phyloP scores from a whole-genome alignment of 1,140 invertebrate genomes.

The Drosophila insularis region DNA sequence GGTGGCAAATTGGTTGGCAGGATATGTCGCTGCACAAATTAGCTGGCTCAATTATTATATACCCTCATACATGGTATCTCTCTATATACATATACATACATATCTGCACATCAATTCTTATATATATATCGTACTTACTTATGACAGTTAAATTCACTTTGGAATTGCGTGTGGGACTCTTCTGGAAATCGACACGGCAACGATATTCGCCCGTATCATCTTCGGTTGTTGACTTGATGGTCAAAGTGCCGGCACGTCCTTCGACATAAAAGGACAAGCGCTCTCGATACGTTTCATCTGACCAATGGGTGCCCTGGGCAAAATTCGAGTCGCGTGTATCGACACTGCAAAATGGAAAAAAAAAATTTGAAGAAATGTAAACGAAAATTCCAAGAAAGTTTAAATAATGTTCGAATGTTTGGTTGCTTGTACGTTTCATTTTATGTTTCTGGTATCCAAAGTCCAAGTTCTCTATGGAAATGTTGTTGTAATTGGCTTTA shows the following conservation, averaged over 20 bases:
- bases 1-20: conserved; percentile 22
- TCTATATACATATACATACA: background rate
- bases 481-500: conserved; percentile 63
- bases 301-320: conserved; percentile 87
- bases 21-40: conserved; percentile 69
- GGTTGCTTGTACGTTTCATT: no score
- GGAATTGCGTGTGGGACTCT: conserved; percentile 93
- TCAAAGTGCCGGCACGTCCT: conserved; percentile 87
- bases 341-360: conserved; percentile 85
- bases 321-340: conserved; percentile 86
- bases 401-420: background rate
- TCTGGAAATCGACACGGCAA: conserved; percentile 94
- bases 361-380: background rate
- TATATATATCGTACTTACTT: conserved; percentile 86
- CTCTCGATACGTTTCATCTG: conserved; percentile 85
- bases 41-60: conserved; percentile 72
- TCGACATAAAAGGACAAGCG: conserved; percentile 86
- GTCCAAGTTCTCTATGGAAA: conserved; percentile 6
- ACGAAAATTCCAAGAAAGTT: conserved; percentile 5
- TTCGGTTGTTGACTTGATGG: conserved; percentile 86
- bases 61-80: conserved; percentile 10
- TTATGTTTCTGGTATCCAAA: no score
- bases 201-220: conserved; percentile 92
- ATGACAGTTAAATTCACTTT: conserved; percentile 94
- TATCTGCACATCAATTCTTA: conserved; percentile 1